phyloP scores from a whole-genome alignment of 1,140 invertebrate genomes.

The Leptonema lineaticorne region DNA sequence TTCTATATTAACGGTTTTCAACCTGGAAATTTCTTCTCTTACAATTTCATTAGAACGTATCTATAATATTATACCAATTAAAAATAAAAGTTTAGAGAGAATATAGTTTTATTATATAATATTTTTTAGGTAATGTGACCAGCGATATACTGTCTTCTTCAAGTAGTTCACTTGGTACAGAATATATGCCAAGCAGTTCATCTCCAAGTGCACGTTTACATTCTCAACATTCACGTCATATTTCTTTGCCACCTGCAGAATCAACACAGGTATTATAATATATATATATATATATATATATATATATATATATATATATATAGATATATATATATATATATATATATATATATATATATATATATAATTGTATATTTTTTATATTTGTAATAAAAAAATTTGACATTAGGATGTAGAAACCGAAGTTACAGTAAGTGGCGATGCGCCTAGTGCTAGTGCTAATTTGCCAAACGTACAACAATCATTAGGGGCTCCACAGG shows the following conservation, averaged over 20 bases:
- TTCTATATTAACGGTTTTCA: too few species aligned
- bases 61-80: too few species aligned
- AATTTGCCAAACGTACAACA: slow-evolving; percentile 49
- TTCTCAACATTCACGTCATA: slow-evolving; percentile 53
- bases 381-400: neutral
- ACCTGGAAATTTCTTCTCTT: too few species aligned
- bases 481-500: slow-evolving; percentile 41
- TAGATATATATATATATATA: too few species aligned
- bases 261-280: slow-evolving; percentile 47
- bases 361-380: too few species aligned
- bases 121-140: slow-evolving; percentile 55
- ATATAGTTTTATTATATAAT: too few species aligned
- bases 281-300: neutral
- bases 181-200: slow-evolving; percentile 71
- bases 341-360: too few species aligned
- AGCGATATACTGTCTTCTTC: slow-evolving; percentile 60
- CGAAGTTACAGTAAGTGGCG: slow-evolving; percentile 51
- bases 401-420: slow-evolving; percentile 53
- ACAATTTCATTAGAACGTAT: too few species aligned
- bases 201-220: slow-evolving; percentile 57
- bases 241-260: slow-evolving; percentile 47
- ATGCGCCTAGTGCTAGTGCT: slow-evolving; percentile 47
- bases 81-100: too few species aligned
- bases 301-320: too few species aligned
- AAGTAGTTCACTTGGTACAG: slow-evolving; percentile 61